A percentile compares a stretch with the other conserved stretches of the same genome.
Evolutionary conservation across 2,888 invertebrate species (phyloP).

Genomic region (Antheraea yamamai): DNA sequence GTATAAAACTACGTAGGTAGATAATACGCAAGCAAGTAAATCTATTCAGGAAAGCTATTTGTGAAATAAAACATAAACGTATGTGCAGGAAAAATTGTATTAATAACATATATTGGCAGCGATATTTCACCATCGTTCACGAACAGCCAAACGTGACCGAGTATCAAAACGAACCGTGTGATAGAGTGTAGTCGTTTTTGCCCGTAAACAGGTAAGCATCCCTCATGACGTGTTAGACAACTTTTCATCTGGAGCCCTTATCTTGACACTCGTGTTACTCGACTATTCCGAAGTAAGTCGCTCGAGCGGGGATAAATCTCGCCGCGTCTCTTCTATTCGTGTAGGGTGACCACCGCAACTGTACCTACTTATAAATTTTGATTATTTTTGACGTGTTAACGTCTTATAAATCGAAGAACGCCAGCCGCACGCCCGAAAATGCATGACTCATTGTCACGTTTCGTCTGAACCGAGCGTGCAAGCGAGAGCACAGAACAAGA

Average conservation of each 20-base stretch:
- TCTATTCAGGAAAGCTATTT: not conserved
- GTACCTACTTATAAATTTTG: not conserved
- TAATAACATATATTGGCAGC: slow-evolving; percentile 3
- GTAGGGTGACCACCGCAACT: slow-evolving; percentile 7
- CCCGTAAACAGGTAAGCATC: slow-evolving; percentile 51
- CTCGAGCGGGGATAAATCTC: slow-evolving; percentile 35
- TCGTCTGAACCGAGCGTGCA: too few relatives aligned
- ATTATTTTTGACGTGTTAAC: too few relatives aligned
- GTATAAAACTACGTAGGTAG: not conserved
- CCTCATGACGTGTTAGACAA: slow-evolving; percentile 52
- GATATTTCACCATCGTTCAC: slow-evolving; percentile 41
- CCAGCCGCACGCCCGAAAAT: too few relatives aligned
- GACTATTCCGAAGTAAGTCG: slow-evolving; percentile 30
- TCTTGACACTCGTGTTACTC: slow-evolving; percentile 30
- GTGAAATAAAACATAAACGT: not conserved
- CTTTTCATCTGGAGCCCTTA: slow-evolving; percentile 56
- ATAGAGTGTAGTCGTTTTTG: slow-evolving; percentile 58
- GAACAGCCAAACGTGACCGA: slow-evolving; percentile 36
- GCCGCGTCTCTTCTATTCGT: not conserved
- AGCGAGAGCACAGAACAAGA: too few relatives aligned
- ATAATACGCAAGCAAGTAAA: not conserved
- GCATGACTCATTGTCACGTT: too few relatives aligned
- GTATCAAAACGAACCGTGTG: slow-evolving; percentile 48
- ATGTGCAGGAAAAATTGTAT: not conserved
- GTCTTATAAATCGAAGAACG: too few relatives aligned